A percentile compares a stretch with the other conserved stretches of the same genome.
These are phyloP conservation scores for Recurvirostra avosetta DNA, from an alignment of 2,113 vertebrate species.

Conservation along the genomic window DNA sequence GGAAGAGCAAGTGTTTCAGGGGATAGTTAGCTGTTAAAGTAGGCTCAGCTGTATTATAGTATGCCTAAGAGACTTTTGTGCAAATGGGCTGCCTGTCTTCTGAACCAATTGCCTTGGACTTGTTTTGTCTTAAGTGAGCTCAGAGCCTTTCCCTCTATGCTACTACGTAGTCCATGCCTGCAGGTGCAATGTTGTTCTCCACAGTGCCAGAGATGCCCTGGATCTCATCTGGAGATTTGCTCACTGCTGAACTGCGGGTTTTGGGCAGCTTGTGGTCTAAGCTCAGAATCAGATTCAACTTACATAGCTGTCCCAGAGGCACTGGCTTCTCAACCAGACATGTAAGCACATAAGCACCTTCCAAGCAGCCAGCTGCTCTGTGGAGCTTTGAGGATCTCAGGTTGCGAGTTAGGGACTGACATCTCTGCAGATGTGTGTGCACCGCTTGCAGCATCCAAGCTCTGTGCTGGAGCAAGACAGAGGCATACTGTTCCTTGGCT, in stretches of 20 bases:
- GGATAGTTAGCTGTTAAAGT: not conserved
- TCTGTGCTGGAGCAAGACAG: not conserved
- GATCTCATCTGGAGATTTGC: not conserved
- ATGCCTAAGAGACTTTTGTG: not conserved
- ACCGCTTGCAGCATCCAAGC: not conserved
- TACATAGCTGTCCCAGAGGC: not conserved
- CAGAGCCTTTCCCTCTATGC: not conserved
- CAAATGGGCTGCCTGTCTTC: not conserved
- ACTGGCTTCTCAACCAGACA: not conserved
- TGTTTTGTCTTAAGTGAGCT: not conserved
- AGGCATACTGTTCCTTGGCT: not conserved
- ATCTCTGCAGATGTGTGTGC: not conserved
- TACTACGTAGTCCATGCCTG: not conserved
- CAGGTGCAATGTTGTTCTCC: not conserved
- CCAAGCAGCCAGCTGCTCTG: not conserved
- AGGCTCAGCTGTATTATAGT: not conserved
- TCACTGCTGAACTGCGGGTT: not conserved
- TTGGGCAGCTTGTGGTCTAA: not conserved
- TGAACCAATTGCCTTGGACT: not conserved
- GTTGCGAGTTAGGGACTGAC: not conserved
- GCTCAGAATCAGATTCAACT: not conserved
- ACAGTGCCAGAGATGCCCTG: not conserved
- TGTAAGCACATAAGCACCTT: not conserved
- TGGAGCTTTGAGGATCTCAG: not conserved
- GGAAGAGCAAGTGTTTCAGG: not conserved